A percentile compares a stretch with the other conserved stretches of the same genome.
Evolutionary conservation across 2,113 vertebrate species (phyloP).

Genomic region (Lagopus muta): DNA sequence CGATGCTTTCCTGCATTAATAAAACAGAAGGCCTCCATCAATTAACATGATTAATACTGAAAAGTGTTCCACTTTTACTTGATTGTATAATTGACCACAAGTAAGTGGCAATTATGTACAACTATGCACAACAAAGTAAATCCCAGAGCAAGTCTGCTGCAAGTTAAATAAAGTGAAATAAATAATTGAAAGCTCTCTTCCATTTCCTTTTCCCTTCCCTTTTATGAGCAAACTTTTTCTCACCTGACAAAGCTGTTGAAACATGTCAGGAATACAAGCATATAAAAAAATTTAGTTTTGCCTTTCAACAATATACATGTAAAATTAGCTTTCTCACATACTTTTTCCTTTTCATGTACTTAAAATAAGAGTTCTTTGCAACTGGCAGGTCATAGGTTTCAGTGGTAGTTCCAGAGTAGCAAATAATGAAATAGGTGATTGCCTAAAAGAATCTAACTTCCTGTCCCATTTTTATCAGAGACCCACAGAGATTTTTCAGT

Average conservation of each 20-base stretch:
- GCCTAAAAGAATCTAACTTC: background rate
- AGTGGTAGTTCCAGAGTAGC: background rate
- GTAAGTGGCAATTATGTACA: background rate
- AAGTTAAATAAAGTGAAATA: background rate
- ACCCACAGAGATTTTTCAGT: background rate
- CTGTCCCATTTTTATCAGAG: background rate
- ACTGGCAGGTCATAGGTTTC: background rate
- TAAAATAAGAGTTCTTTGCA: background rate
- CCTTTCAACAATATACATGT: background rate
- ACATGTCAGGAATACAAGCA: background rate
- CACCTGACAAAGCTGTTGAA: background rate
- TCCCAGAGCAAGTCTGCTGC: background rate
- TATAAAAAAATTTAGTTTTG: background rate
- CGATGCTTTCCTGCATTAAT: slow-evolving; percentile 91
- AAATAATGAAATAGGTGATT: background rate
- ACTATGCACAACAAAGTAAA: background rate
- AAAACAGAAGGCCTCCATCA: slow-evolving; percentile 31
- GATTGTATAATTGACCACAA: background rate
- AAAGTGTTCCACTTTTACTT: background rate
- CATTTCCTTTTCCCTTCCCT: background rate
- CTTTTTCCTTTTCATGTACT: background rate
- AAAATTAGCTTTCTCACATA: background rate
- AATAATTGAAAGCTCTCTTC: background rate
- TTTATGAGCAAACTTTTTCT: background rate
- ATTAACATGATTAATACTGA: slow-evolving; percentile 25